Conservation (phyloP, 2,113 vertebrate species). For the Candoia aspera region DNA sequence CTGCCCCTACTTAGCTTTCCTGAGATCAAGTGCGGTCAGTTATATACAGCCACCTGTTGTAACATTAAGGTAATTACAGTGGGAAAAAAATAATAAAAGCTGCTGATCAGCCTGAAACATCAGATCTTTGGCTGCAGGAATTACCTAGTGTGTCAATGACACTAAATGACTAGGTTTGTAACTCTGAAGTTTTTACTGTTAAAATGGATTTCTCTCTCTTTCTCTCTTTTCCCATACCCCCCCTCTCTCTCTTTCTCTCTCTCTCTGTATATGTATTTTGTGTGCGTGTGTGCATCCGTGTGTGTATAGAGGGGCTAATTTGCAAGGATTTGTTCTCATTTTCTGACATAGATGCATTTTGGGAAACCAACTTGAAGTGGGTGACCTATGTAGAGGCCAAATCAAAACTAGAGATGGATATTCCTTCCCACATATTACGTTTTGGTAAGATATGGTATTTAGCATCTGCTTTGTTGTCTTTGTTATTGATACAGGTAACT, state of each 20-base stretch:
- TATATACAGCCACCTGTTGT: neutral
- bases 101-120: neutral
- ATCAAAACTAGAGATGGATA: neutral
- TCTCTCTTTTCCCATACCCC: neutral
- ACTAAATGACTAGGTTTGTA: neutral
- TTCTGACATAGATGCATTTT: neutral
- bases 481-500: slow-evolving; percentile 52
- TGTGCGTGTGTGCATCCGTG: neutral
- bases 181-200: neutral
- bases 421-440: neutral
- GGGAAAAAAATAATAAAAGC: neutral
- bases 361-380: neutral
- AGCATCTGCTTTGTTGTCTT: slow-evolving; percentile 44
- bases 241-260: neutral
- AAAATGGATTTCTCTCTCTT: neutral
- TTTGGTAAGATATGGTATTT: neutral
- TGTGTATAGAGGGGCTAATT: neutral
- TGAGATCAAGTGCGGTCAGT: neutral
- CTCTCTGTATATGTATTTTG: too few species aligned
- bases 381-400: neutral
- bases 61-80: neutral
- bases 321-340: neutral
- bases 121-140: neutral
- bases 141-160: neutral
- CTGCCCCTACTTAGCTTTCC: neutral